Base-by-base conservation (phyloP, 2,888 invertebrate genomes). In the Lithosia quadra region DNA sequence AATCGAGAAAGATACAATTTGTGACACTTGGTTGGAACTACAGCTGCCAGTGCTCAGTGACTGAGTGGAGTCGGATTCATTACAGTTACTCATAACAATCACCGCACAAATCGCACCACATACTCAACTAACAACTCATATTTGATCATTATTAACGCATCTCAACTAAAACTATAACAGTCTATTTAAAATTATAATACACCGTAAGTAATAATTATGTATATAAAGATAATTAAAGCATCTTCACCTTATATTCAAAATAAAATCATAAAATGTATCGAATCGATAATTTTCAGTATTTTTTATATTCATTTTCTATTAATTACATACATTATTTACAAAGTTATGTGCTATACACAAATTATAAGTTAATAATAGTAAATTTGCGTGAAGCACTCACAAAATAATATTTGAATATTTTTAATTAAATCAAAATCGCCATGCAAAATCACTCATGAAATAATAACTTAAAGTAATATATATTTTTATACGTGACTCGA, bases 111-210 rank as follows among this genome's bases (percentile, higher is more conserved):
- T 64, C 75, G 61, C 59, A 70, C 61, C 67, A 68, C 68, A 67
- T 61, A 71, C 73, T 67, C 64, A 80, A 74, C 81, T 82, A 87
- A 86, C 85, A 79, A 84, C 68, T 78, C 84, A 79, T 83, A 84
- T 84, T 82, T 83, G 81, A 88, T 87, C 89, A 86, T 86, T 84
- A 86, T 84, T 85, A 89, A 91, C 91, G 80, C 86, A 87, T 84
- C 84, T 87, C 89, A 92, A 92, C 91, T 94, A 93, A 94, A 93
- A 91, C 92, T 95, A 94, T 95, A 95, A 95, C 95, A 95, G 95
- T 95, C 95, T 94, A 92, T 95, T 92, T 91, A 92, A 92, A 95
- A 94, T 93, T 92, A 94, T 93, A 93, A 92, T 94, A 95, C 92
- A 92, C 90, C 90, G 90, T 92, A 91, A 91, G 88, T 90, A 92